Base-by-base conservation (phyloP, 1,140 invertebrate genomes). In the Oscheius sp. region DNA sequence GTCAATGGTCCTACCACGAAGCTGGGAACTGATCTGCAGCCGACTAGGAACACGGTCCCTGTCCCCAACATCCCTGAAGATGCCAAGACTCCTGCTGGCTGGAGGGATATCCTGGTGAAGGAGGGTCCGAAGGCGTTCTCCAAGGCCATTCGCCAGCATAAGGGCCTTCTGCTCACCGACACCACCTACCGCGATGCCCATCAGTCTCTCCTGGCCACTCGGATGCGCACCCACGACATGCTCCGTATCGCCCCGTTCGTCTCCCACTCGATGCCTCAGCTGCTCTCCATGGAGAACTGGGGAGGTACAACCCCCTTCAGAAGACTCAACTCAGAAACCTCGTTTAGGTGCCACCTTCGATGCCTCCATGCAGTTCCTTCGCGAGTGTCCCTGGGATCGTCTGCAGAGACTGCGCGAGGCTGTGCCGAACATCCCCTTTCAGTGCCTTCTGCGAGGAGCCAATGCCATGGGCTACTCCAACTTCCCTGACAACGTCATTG, bases 401-500 rank as follows among this genome's bases (percentile, higher is more conserved):
- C 85, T 99, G 45, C 90, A 92, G 78, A 89, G 91, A 64, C 93
- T 99, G 91, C 88, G 96, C 2, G 90, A 91, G 79, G 85, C 90
- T 3, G 94, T 98, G 78, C 96, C 96, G 0, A 99, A 99, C 86
- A 93, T 99, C 85, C 95, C 95, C 13, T 99, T 99, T 89, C 96
- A 99, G 87, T 99, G 99, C 95, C 87, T 99, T 71, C 86, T 99
- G 45, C 88, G 96, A 79, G 96, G 96, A 3, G 95, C 96, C 15
- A 99, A 99, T 86, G 95, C 94, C 62, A 95, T 99, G 20, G 96
- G 96, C 0, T 99, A 99, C 83, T 97, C 94, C 0, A 96, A 94
- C 85, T 99, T 99, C 85, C 95, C 96, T 0, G 96, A 99, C 84
- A 99, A 99, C 86, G 94, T 95, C 28, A 93, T 99, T 2, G 92